Percentiles rank a stretch among this genome's conserved stretches.
phyloP scores from a whole-genome alignment of 2,797 vertebrate species.

The Leptodactylus fallax region DNA sequence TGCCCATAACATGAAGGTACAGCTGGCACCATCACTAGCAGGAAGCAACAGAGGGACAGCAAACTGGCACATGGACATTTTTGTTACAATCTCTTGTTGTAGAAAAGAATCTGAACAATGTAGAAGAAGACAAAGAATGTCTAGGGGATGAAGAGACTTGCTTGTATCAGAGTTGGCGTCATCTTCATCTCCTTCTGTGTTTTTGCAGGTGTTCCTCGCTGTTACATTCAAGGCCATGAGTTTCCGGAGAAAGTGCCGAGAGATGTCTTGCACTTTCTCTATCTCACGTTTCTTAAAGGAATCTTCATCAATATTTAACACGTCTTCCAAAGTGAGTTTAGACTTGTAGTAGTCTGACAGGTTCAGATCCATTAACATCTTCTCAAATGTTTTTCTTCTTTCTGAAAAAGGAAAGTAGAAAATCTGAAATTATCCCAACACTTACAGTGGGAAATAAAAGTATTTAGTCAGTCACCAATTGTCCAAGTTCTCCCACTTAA shows the following conservation, averaged over 20 bases:
- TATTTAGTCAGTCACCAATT: too few relatives aligned
- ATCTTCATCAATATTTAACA: not conserved
- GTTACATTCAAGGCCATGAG: not conserved
- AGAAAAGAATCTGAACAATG: conserved; percentile 80
- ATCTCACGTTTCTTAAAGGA: not conserved
- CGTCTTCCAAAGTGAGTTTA: not conserved
- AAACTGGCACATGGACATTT: conserved; percentile 68
- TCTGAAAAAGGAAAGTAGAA: not conserved
- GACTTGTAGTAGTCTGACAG: not conserved
- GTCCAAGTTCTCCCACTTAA: too few relatives aligned
- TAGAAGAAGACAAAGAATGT: conserved; percentile 79
- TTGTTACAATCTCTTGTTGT: conserved; percentile 79
- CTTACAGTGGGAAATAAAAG: too few relatives aligned
- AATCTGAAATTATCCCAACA: not conserved
- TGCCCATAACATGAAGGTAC: too few relatives aligned
- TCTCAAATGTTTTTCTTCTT: not conserved
- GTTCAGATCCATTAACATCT: not conserved
- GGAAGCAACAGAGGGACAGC: conserved; percentile 83
- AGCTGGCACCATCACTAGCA: conserved; percentile 65
- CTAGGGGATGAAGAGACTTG: conserved; percentile 73
- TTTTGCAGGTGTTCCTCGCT: not conserved
- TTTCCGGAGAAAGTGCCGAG: not conserved
- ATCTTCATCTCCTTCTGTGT: not conserved
- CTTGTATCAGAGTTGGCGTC: not conserved
- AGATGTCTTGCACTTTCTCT: not conserved